Conservation (phyloP, 2,797 vertebrate genomes). For the Schizothorax lantsangensis region DNA sequence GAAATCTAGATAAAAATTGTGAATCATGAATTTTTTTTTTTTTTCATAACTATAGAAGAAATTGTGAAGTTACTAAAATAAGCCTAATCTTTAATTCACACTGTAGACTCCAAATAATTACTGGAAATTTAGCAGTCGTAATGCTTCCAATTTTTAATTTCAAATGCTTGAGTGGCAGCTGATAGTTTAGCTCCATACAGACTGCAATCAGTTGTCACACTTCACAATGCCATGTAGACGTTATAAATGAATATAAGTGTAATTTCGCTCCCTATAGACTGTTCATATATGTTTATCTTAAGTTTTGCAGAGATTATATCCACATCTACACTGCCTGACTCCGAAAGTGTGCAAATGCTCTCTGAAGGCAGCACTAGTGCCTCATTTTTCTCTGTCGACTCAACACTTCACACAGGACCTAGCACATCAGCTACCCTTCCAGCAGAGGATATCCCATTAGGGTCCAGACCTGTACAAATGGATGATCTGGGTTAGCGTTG, state of each 20-base stretch:
- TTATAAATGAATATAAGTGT: not conserved
- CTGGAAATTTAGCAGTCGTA: too few species aligned
- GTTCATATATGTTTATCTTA: not conserved
- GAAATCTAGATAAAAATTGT: too few species aligned
- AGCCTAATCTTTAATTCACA: not conserved
- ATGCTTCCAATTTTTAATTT: too few species aligned
- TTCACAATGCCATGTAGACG: too few species aligned
- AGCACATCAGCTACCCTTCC: constrained; percentile 1
- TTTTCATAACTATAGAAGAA: not conserved
- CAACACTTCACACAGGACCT: not conserved
- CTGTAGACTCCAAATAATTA: too few species aligned
- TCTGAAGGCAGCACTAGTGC: too few species aligned
- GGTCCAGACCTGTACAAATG: not conserved
- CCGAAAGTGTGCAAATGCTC: too few species aligned
- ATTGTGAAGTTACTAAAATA: not conserved
- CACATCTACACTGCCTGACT: not conserved
- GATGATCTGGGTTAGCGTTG: not conserved
- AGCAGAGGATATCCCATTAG: constrained; percentile 2
- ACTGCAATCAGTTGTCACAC: too few species aligned
- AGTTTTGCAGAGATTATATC: not conserved
- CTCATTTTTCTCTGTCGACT: too few species aligned
- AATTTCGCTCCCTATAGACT: not conserved
- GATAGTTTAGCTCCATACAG: too few species aligned
- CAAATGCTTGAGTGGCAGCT: too few species aligned
- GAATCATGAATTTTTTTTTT: too few species aligned